A percentile compares a stretch with the other conserved stretches of the same genome.
These are phyloP conservation scores for Taphrorychus bicolor DNA, from an alignment of 2,888 invertebrate genomes.

Conservation along the genomic window DNA sequence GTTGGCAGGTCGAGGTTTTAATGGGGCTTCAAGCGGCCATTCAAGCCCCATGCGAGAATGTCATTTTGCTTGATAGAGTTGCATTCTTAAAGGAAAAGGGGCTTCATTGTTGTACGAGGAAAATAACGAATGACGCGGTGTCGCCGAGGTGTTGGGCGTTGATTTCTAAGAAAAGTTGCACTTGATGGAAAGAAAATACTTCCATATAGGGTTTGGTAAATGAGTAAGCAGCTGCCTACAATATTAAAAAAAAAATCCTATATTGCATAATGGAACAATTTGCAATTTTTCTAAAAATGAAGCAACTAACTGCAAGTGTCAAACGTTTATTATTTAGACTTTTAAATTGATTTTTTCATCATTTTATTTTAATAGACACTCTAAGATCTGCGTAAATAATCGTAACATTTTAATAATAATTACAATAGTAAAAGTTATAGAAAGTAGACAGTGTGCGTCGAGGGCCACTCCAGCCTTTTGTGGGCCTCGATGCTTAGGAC, in stretches of 20 bases:
- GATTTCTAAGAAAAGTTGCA: slow-evolving; percentile 16
- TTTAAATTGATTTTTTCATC: too few relatives aligned
- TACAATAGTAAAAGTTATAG: slow-evolving; percentile 5
- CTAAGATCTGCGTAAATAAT: neutral
- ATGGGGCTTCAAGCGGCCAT: slow-evolving; percentile 62
- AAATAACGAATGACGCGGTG: slow-evolving; percentile 67
- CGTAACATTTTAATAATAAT: neutral
- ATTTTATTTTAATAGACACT: too few relatives aligned
- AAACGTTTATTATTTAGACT: neutral
- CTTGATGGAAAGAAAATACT: too few relatives aligned
- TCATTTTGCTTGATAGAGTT: slow-evolving; percentile 64
- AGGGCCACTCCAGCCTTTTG: slow-evolving; percentile 27
- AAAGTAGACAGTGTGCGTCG: slow-evolving; percentile 11
- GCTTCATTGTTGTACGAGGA: slow-evolving; percentile 62
- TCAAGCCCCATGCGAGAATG: slow-evolving; percentile 66
- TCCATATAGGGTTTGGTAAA: too few relatives aligned
- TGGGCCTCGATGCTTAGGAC: slow-evolving; percentile 12
- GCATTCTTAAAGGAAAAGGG: slow-evolving; percentile 60
- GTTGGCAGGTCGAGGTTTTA: slow-evolving; percentile 55
- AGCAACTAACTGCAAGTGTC: too few relatives aligned
- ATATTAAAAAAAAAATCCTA: too few relatives aligned
- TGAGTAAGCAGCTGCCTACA: too few relatives aligned
- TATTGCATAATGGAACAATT: too few relatives aligned
- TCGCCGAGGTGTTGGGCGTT: slow-evolving; percentile 74
- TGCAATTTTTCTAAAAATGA: too few relatives aligned